These are phyloP conservation scores for Notarius quadriscutis DNA, from an alignment of 2,113 vertebrate genomes.

Conservation along the genomic window DNA sequence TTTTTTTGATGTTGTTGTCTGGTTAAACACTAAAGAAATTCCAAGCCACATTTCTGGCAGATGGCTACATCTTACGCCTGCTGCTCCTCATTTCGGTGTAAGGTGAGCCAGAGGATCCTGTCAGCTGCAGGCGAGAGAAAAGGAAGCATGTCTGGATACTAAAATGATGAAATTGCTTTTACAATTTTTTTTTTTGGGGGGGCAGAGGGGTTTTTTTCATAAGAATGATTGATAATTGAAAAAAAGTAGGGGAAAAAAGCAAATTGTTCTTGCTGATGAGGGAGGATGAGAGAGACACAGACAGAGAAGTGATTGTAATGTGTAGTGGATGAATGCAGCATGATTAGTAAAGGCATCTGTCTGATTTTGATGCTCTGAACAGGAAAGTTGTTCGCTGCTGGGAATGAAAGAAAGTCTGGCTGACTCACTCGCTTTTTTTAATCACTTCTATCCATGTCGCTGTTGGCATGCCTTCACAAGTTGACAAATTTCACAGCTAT, in stretches of 20 bases:
- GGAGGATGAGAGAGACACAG: background rate
- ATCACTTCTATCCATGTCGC: slow-evolving; percentile 27
- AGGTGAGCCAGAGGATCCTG: slow-evolving; percentile 37
- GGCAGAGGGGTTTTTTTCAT: background rate
- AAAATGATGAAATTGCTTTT: slow-evolving; percentile 25
- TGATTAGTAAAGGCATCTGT: slow-evolving; percentile 45
- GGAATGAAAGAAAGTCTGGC: slow-evolving; percentile 24
- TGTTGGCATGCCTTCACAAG: slow-evolving; percentile 24
- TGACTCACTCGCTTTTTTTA: slow-evolving; percentile 30
- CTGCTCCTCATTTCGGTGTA: slow-evolving; percentile 39
- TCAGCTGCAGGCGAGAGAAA: slow-evolving; percentile 31
- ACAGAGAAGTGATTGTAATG: slow-evolving; percentile 33
- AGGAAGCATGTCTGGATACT: slow-evolving; percentile 4
- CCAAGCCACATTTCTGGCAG: slow-evolving; percentile 36
- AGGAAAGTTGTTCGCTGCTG: slow-evolving; percentile 22
- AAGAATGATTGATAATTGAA: slow-evolving; percentile 37
- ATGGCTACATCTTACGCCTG: slow-evolving; percentile 35
- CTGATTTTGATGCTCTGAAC: slow-evolving; percentile 43
- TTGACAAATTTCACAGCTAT: slow-evolving; percentile 32
- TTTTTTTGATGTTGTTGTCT: slow-evolving; percentile 5
- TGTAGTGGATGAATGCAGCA: slow-evolving; percentile 31
- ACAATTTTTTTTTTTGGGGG: background rate
- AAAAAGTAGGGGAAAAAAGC: background rate
- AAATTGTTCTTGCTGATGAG: slow-evolving; percentile 40
- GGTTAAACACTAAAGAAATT: slow-evolving; percentile 32